These are phyloP conservation scores for Aphodius granarius DNA, from an alignment of 2,888 invertebrate species.

Conservation along the genomic window DNA sequence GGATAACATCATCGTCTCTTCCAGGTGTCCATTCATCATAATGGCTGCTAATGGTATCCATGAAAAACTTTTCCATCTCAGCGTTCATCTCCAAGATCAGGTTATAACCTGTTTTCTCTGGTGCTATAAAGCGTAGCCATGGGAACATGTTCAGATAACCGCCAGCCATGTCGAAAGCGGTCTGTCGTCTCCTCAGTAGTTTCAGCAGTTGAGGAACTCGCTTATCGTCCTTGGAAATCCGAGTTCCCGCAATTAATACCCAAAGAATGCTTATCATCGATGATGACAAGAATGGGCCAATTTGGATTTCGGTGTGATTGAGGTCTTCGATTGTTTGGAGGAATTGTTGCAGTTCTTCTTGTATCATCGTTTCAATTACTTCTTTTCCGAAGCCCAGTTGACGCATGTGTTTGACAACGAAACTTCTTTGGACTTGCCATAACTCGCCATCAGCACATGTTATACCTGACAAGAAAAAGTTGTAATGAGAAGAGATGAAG, in stretches of 20 bases:
- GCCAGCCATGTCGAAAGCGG: conserved; percentile 55
- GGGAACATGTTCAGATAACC: conserved; percentile 59
- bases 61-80: conserved; percentile 58
- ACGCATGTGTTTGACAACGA: conserved; percentile 56
- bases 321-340: conserved; percentile 40
- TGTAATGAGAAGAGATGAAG: background rate
- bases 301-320: conserved; percentile 35
- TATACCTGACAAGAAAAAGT: conserved; percentile 52
- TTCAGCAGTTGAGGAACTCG: conserved; percentile 54
- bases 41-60: conserved; percentile 62
- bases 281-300: conserved; percentile 54
- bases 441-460: conserved; percentile 60
- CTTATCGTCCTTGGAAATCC: conserved; percentile 54
- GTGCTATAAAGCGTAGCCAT: conserved; percentile 65
- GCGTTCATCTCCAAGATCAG: conserved; percentile 60
- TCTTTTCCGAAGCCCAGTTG: conserved; percentile 58
- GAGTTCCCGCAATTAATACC: conserved; percentile 58
- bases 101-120: conserved; percentile 63
- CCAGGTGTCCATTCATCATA: conserved; percentile 54
- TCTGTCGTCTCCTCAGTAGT: conserved; percentile 56
- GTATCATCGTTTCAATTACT: conserved; percentile 52
- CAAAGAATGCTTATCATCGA: conserved; percentile 68
- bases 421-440: conserved; percentile 58
- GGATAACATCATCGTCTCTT: conserved; percentile 62
- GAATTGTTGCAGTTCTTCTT: conserved; percentile 58